Base-by-base conservation (phyloP, 2,113 vertebrate species). In the Pseudorasbora parva region DNA sequence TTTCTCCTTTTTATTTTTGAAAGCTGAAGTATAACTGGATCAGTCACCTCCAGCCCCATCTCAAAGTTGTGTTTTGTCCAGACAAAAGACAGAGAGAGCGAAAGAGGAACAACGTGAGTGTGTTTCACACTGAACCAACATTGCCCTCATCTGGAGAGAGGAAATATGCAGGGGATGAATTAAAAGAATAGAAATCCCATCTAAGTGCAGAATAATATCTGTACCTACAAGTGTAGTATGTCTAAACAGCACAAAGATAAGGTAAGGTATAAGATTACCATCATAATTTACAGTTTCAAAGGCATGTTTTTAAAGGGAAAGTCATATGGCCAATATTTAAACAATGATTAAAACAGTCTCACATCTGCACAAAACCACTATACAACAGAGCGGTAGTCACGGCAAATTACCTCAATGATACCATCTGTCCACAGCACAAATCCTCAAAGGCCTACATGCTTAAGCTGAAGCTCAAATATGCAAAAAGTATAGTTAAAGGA, bases 91-190 rank as follows among this genome's bases (percentile, higher is more conserved):
- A 60, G 49, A 21, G 80, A 15, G 2, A 4, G 25, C 37, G 37
- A 41, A 11, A 81, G 19, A 15, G 8, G 47, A 33, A 69, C 2
- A 79, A 6, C 78, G 72, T 25, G 19, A 21, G 6, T 2, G 33
- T 60, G 9, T 25, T 10, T 12, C 0, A 54, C 43, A 9, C 76
- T 90, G 88, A 86, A 83, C 1, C 92, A 91, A 91, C 92, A 93
- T 84, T 88, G 92, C 91, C 94, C 89, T 88, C 93, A 89, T 83
- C 86, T 92, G 93, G 91, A 85, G 21, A 62, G 79, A 54, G 56
- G 33, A 45, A 43, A 10, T 33, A 57, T 60, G 69, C 51, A 49
- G 43, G 19, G 7, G 9, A 57, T 21, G 14, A 23, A 43, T 43
- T 37, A 41, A 23, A 43, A n/a, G 68, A 72, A 45, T 3, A 71